These are phyloP conservation scores for Drosophila micromelanica DNA, from an alignment of 1,140 invertebrate genomes.

Conservation along the genomic window DNA sequence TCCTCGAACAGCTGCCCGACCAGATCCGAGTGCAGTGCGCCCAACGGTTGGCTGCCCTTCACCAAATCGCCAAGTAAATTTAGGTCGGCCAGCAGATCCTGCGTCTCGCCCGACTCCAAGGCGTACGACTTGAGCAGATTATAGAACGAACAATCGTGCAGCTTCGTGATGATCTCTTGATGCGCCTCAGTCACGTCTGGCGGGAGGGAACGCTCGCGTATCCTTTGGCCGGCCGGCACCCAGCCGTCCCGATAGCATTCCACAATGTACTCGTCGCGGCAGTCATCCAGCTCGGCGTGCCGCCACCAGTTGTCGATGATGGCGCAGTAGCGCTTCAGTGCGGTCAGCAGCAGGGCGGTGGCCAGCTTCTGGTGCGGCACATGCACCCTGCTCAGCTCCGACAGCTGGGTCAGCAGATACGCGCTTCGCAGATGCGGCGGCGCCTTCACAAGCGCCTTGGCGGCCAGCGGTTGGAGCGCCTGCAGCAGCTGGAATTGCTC, in stretches of 20 bases:
- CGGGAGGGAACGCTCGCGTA: conserved; percentile 7
- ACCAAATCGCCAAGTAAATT: conserved; percentile 62
- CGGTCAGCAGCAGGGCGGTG: conserved; percentile 44
- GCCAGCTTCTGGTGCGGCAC: conserved; percentile 50
- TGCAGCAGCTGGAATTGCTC: conserved; percentile 42
- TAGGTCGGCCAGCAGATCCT: conserved; percentile 65
- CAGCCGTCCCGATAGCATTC: conserved; percentile 24
- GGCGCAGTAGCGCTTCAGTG: conserved; percentile 56
- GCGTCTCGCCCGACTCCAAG: conserved; percentile 66
- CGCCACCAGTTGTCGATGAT: conserved; percentile 80
- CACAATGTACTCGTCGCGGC: conserved; percentile 68
- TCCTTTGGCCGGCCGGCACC: neutral
- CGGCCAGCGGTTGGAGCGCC: conserved; percentile 26
- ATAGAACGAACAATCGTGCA: conserved; percentile 54
- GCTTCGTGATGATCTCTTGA: conserved; percentile 12
- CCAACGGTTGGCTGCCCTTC: conserved; percentile 21
- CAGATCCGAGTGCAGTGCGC: conserved; percentile 51
- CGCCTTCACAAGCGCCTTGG: conserved; percentile 29
- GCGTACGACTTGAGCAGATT: conserved; percentile 57
- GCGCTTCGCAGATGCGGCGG: conserved; percentile 60
- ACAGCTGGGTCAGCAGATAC: conserved; percentile 58
- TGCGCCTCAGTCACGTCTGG: neutral
- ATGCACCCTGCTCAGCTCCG: conserved; percentile 20
- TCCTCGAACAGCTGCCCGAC: conserved; percentile 36
- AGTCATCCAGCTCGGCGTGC: conserved; percentile 64